These are phyloP conservation scores for Eristalis intricaria DNA, from an alignment of 2,888 invertebrate genomes.

Conservation along the genomic window DNA sequence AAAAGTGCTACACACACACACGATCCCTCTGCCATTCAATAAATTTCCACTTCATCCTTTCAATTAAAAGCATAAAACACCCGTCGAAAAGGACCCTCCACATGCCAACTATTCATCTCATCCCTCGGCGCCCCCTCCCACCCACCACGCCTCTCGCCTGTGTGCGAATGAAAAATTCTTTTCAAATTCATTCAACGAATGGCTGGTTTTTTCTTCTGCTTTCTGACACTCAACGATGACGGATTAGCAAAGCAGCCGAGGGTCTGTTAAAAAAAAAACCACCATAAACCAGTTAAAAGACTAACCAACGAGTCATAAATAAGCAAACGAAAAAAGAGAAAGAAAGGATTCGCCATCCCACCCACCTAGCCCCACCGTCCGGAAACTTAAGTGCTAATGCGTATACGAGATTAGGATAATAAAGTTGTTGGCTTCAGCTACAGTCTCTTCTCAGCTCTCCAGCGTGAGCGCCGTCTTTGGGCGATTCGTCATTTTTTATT, in stretches of 20 bases:
- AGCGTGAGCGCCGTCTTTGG: conserved; percentile 20
- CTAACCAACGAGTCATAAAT: conserved; percentile 37
- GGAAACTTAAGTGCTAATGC: conserved; percentile 56
- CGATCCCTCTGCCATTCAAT: conserved; percentile 29
- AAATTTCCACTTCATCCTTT: conserved; percentile 35
- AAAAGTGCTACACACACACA: conserved; percentile 2
- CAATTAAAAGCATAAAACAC: conserved; percentile 47
- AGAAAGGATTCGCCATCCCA: conserved; percentile 22
- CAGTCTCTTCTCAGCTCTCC: background rate
- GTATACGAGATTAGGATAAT: conserved; percentile 64
- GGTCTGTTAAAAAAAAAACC: background rate
- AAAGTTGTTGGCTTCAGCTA: conserved; percentile 38
- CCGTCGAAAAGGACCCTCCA: background rate
- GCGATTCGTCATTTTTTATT: conserved; percentile 53
- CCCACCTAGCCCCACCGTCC: background rate
- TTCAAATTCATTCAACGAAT: conserved; percentile 28
- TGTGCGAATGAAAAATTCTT: conserved; percentile 31
- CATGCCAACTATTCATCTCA: background rate
- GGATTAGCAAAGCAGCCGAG: conserved; percentile 28
- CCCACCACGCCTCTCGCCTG: background rate
- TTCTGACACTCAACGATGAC: conserved; percentile 30
- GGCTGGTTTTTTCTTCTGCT: background rate
- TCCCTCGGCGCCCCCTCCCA: background rate
- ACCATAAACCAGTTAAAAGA: conserved; percentile 44
- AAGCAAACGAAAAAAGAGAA: conserved; percentile 29